Conservation (phyloP, 2,113 vertebrate species). For the Elephas maximus region DNA sequence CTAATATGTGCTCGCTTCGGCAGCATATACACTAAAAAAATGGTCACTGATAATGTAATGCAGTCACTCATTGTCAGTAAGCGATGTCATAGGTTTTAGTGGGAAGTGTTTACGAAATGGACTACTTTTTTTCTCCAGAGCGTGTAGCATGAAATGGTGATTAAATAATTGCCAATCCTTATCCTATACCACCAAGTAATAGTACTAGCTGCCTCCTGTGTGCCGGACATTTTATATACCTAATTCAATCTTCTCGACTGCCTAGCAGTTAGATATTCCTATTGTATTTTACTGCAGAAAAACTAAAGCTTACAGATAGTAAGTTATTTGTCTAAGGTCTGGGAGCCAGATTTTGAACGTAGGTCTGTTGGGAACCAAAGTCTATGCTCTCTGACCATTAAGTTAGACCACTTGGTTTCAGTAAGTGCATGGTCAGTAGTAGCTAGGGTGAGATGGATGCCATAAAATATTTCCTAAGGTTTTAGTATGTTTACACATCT, state of each 20-base stretch:
- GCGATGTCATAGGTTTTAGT: neutral
- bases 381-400: neutral
- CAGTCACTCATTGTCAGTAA: neutral
- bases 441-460: neutral
- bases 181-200: neutral
- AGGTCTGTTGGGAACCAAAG: neutral
- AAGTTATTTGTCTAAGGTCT: neutral
- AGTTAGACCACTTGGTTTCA: neutral
- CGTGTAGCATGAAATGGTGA: too few species aligned
- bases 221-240: neutral
- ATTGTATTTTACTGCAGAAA: constrained; percentile 29
- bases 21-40: neutral
- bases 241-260: constrained; percentile 12
- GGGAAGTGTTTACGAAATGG: neutral
- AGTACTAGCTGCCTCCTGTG: neutral
- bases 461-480: neutral
- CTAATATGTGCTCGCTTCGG: neutral
- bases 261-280: neutral
- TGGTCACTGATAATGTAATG: neutral
- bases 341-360: neutral
- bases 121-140: neutral
- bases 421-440: neutral
- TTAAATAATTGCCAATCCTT: neutral
- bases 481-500: constrained; percentile 19
- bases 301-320: neutral